phyloP scores from a whole-genome alignment of 2,113 vertebrate species.

The Carettochelys insculpta region DNA sequence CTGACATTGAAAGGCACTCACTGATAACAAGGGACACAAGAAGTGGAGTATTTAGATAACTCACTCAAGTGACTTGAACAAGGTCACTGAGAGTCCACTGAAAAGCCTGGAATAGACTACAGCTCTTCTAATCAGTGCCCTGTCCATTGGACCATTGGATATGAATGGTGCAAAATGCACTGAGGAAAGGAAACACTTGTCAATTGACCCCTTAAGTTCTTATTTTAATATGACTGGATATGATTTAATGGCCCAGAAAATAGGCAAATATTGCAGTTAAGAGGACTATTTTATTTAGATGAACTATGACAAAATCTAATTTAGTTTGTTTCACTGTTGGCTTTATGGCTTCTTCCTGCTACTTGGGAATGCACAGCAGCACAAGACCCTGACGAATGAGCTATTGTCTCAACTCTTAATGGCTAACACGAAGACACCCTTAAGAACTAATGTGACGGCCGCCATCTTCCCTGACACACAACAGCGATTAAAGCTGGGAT shows the following conservation, averaged over 20 bases:
- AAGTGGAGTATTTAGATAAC: background rate
- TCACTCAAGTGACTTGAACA: rapidly evolving
- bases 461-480: background rate
- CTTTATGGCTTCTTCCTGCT: background rate
- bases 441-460: background rate
- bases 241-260: constrained; percentile 45
- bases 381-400: background rate
- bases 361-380: background rate
- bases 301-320: background rate
- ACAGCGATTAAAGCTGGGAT: background rate
- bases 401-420: background rate
- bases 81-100: background rate
- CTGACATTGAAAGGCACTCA: background rate
- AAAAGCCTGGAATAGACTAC: background rate
- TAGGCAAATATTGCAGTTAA: background rate
- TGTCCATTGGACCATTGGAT: background rate
- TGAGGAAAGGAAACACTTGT: constrained; percentile 53
- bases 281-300: constrained; percentile 10
- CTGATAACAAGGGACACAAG: background rate
- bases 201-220: constrained; percentile 16
- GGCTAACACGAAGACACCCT: background rate
- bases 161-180: background rate
- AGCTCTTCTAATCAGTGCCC: background rate
- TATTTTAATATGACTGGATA: background rate
- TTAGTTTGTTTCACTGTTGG: background rate